These are phyloP conservation scores for Pollachius pollachius DNA, from an alignment of 2,113 vertebrate genomes.

Conservation along the genomic window DNA sequence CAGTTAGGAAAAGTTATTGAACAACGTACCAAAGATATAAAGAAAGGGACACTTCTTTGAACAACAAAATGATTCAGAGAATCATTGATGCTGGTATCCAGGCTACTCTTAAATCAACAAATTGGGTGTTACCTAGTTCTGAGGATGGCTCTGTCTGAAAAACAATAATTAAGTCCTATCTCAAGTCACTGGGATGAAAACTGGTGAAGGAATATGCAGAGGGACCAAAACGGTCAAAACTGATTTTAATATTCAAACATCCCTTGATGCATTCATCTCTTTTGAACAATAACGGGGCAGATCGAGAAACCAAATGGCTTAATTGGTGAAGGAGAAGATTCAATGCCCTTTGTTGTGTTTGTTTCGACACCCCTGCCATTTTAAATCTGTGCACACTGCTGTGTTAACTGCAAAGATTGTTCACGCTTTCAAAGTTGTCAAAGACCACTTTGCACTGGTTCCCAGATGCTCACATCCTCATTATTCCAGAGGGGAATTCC, in stretches of 20 bases:
- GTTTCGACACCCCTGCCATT: background rate
- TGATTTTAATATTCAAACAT: no score
- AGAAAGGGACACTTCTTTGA: no score
- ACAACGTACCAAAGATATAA: no score
- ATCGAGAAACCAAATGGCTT: background rate
- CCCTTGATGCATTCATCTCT: no score
- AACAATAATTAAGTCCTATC: background rate
- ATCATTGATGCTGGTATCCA: no score
- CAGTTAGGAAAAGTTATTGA: no score
- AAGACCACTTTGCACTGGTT: conserved; percentile 42
- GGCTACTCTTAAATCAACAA: no score
- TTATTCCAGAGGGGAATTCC: conserved; percentile 2
- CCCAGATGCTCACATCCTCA: conserved; percentile 26
- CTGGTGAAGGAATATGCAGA: background rate
- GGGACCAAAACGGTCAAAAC: background rate
- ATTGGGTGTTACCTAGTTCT: no score
- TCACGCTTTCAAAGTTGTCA: conserved; percentile 15
- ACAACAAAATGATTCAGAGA: no score
- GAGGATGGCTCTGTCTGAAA: no score
- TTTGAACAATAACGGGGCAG: background rate
- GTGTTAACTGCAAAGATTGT: conserved; percentile 4
- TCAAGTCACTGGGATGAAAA: background rate
- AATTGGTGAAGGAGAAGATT: background rate
- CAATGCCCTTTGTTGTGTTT: conserved; percentile 10
- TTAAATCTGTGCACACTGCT: conserved; percentile 4